These are phyloP conservation scores for Periophthalmodon schlosseri DNA, from an alignment of 2,113 vertebrate species.

Conservation along the genomic window DNA sequence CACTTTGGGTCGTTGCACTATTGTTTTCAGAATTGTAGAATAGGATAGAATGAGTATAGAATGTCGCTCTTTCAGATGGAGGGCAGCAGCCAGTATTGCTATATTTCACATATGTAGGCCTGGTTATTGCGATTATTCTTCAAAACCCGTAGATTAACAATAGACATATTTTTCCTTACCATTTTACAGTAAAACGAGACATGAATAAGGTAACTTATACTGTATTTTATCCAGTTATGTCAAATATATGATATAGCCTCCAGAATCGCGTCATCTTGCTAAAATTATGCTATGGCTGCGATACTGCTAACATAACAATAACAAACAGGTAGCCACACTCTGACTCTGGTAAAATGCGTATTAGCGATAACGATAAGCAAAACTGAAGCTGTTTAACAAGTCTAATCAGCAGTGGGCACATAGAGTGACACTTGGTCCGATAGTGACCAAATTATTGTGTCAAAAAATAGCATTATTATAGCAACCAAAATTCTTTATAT, in stretches of 20 bases:
- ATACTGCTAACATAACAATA: background rate
- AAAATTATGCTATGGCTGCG: background rate
- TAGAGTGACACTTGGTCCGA: background rate
- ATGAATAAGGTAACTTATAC: too few species aligned
- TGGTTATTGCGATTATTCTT: too few species aligned
- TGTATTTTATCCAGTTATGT: too few species aligned
- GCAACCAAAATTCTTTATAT: background rate
- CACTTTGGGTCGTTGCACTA: background rate
- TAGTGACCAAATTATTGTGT: background rate
- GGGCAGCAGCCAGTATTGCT: too few species aligned
- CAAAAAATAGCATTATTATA: background rate
- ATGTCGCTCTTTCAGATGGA: too few species aligned
- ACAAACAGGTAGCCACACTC: background rate
- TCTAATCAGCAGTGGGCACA: background rate
- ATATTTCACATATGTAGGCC: too few species aligned
- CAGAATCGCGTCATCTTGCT: background rate
- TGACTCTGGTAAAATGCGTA: background rate
- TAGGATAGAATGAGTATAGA: too few species aligned
- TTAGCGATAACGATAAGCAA: background rate
- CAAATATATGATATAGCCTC: too few species aligned
- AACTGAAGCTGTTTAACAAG: slow-evolving; percentile 2
- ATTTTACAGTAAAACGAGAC: too few species aligned
- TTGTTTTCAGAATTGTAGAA: too few species aligned
- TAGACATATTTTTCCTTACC: too few species aligned
- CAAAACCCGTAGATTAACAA: too few species aligned